Percentiles rank a stretch among this genome's conserved stretches.
Evolutionary conservation across 2,888 invertebrate genomes (phyloP).

Genomic region (Trachelus stipa): DNA sequence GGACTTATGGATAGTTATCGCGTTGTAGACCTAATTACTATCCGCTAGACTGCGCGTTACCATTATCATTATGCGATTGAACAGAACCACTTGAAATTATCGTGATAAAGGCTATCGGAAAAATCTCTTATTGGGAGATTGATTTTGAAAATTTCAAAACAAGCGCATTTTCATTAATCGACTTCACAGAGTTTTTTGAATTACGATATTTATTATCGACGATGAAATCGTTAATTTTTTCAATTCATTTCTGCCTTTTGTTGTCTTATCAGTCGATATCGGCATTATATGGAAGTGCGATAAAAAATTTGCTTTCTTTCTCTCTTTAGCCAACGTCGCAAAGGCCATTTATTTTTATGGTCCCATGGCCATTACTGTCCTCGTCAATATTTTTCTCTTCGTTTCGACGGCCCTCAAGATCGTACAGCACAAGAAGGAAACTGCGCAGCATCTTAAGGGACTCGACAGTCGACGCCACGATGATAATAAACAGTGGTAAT

Average conservation of each 20-base stretch:
- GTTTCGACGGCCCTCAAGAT: slow-evolving; percentile 77
- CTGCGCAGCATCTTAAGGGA: slow-evolving; percentile 73
- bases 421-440: slow-evolving; percentile 75
- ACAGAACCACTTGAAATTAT: not conserved
- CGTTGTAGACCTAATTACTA: not conserved
- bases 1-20: not conserved
- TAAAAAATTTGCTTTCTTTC: slow-evolving; percentile 35
- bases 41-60: not conserved
- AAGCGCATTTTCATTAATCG: not conserved
- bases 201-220: not conserved
- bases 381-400: slow-evolving; percentile 76
- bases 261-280: not conserved
- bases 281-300: not conserved
- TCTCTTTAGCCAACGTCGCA: slow-evolving; percentile 67
- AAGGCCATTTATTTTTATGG: slow-evolving; percentile 77
- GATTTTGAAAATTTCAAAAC: not conserved
- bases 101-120: not conserved
- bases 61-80: not conserved
- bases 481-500: slow-evolving; percentile 73
- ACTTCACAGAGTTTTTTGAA: not conserved
- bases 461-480: slow-evolving; percentile 75
- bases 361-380: slow-evolving; percentile 75
- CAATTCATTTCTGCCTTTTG: not conserved
- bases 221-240: not conserved
- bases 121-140: not conserved